Conservation (phyloP, 2,888 invertebrate genomes). For the Gibbula magus region DNA sequence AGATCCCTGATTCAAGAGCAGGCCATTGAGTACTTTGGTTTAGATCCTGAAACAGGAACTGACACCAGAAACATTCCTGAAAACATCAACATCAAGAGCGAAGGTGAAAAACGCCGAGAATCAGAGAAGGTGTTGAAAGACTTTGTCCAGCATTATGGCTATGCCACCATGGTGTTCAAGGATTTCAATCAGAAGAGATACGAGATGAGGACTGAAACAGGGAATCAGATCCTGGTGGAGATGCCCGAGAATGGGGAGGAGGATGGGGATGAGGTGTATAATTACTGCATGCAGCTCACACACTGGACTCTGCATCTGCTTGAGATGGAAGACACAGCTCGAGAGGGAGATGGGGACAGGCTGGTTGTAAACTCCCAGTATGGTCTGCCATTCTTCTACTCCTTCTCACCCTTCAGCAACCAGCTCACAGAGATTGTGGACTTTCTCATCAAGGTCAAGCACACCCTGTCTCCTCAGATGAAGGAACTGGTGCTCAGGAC, state of each 20-base stretch:
- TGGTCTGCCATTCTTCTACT: constrained; percentile 31
- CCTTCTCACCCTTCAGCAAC: constrained; percentile 33
- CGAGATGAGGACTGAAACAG: not conserved
- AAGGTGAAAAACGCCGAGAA: not conserved
- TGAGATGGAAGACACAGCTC: constrained; percentile 40
- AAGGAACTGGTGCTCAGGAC: constrained; percentile 36
- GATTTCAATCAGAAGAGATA: no score
- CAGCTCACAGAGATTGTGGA: constrained; percentile 38
- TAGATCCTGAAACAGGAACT: not conserved
- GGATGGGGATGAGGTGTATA: constrained; percentile 25
- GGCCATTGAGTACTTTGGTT: not conserved
- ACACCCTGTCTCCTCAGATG: constrained; percentile 29
- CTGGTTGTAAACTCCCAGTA: constrained; percentile 28
- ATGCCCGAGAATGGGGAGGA: not conserved
- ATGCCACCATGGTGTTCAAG: no score
- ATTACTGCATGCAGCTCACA: constrained; percentile 29
- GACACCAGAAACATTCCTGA: not conserved
- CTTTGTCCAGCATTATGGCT: no score
- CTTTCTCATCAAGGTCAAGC: constrained; percentile 30
- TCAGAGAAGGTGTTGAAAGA: no score
- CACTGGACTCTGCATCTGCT: constrained; percentile 36
- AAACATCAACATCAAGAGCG: not conserved
- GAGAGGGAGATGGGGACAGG: constrained; percentile 37
- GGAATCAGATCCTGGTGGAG: not conserved
- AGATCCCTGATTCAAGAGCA: not conserved